Conservation (phyloP, 2,113 vertebrate genomes). For the Monopterus albus region DNA sequence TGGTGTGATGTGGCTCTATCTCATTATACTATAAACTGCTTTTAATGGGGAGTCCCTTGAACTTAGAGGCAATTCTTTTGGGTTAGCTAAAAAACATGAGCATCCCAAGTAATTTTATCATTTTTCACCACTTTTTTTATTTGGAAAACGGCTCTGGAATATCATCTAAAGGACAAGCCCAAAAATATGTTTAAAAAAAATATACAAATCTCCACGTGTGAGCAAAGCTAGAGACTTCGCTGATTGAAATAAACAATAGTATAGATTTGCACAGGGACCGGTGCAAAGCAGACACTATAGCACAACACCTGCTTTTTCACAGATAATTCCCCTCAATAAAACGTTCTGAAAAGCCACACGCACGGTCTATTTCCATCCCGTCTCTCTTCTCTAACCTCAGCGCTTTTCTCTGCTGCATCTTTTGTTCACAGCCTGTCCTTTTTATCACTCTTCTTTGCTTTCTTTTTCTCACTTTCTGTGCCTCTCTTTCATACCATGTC, state of each 20-base stretch:
- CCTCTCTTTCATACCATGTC: conserved; percentile 6
- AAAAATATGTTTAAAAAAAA: conserved; percentile 14
- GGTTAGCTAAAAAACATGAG: conserved; percentile 5
- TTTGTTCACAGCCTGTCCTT: neutral
- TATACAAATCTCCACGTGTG: neutral
- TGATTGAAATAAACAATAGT: conserved; percentile 38
- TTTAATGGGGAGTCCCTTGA: neutral
- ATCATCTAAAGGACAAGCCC: neutral
- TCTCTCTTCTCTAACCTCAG: conserved; percentile 8
- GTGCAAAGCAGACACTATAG: conserved; percentile 26
- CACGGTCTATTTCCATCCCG: neutral
- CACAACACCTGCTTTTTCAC: conserved; percentile 20
- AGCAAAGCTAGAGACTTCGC: conserved; percentile 15
- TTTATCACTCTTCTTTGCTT: neutral
- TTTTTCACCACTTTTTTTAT: too few species aligned
- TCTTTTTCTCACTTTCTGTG: conserved; percentile 3
- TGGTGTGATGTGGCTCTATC: too few species aligned
- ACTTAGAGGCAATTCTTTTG: too few species aligned
- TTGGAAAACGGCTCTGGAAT: too few species aligned
- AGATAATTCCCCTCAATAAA: conserved; percentile 51
- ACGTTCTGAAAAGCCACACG: conserved; percentile 31
- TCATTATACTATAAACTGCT: neutral
- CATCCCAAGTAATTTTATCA: neutral
- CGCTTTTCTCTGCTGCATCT: neutral
- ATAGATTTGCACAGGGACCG: conserved; percentile 17